These are phyloP conservation scores for Gymnosoma rotundatum DNA, from an alignment of 2,888 invertebrate genomes.

Conservation along the genomic window DNA sequence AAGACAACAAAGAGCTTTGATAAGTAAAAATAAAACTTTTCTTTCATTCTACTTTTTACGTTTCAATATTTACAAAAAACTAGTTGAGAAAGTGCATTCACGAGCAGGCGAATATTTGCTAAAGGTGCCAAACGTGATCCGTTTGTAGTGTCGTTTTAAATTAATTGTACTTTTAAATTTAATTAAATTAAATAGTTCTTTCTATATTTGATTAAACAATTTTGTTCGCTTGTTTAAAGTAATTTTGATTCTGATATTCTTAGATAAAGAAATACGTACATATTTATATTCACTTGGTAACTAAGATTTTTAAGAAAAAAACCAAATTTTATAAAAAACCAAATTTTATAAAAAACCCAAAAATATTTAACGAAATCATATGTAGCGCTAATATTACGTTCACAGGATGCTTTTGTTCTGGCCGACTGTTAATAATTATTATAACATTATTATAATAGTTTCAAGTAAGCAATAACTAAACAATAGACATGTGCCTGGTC, in stretches of 20 bases:
- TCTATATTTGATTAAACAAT: no score
- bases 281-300: no score
- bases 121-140: conserved; percentile 17
- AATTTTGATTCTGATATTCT: background rate
- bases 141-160: conserved; percentile 1
- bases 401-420: no score
- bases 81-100: background rate
- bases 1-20: conserved; percentile 9
- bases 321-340: no score
- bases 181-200: conserved; percentile 27
- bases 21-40: background rate
- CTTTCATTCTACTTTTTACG: conserved; percentile 17
- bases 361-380: no score
- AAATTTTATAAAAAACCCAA: no score
- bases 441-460: no score
- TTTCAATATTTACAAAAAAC: background rate
- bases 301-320: no score
- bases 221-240: background rate
- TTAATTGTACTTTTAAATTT: conserved; percentile 12
- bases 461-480: no score
- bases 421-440: no score
- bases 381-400: no score
- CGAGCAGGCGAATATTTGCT: background rate
- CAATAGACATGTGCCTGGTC: no score
- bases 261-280: background rate